Evolutionary conservation across 1,140 invertebrate genomes (phyloP).

Genomic region (Aphis gossypii): DNA sequence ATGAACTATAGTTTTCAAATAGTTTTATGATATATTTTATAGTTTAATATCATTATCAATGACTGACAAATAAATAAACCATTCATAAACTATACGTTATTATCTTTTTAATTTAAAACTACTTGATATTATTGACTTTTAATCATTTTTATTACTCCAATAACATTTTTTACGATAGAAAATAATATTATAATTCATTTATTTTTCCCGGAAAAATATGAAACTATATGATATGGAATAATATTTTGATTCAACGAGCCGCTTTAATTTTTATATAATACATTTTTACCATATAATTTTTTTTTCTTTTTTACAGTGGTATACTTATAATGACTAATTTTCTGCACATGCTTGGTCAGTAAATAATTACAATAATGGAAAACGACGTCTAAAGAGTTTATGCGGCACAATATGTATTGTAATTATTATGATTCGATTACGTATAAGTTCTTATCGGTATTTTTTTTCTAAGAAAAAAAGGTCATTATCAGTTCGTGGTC

Average conservation of each 20-base stretch:
- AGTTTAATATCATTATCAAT: background rate
- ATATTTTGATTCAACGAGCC: background rate
- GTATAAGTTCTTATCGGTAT: conserved; percentile 19
- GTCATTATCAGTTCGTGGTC: background rate
- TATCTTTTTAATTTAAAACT: background rate
- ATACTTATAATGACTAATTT: background rate
- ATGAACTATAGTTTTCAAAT: background rate
- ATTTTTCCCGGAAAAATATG: background rate
- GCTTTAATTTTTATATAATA: background rate
- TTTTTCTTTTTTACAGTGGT: background rate
- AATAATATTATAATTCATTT: background rate
- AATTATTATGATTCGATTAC: conserved; percentile 29
- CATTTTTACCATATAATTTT: background rate
- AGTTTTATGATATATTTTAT: conserved; percentile 6
- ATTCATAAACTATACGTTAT: background rate
- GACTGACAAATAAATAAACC: background rate
- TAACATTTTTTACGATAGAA: background rate
- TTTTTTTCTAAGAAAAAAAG: conserved; percentile 22
- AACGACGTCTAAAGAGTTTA: background rate
- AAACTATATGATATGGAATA: background rate
- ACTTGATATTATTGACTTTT: background rate
- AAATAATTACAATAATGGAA: background rate
- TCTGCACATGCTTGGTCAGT: too few species aligned
- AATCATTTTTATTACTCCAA: background rate
- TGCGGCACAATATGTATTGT: background rate